A percentile compares a stretch with the other conserved stretches of the same genome.
Evolutionary conservation across 1,140 invertebrate genomes (phyloP).

Genomic region (Trichogramma pretiosum): DNA sequence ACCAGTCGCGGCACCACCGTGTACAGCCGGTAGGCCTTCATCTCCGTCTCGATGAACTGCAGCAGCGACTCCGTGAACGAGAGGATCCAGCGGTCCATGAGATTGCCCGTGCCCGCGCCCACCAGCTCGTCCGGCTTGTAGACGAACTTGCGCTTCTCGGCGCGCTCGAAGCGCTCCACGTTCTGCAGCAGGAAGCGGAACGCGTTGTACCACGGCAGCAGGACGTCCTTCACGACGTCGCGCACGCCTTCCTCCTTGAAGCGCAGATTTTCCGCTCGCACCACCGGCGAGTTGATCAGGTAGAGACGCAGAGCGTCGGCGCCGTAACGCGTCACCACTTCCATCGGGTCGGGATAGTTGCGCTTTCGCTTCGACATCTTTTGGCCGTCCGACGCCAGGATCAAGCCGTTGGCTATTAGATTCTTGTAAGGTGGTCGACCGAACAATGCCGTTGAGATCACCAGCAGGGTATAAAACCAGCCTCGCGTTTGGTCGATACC

Average conservation of each 20-base stretch:
- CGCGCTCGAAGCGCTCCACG: conserved; percentile 69
- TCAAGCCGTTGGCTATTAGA: conserved; percentile 89
- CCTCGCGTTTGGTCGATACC: conserved; percentile 98
- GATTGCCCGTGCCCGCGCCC: conserved; percentile 53
- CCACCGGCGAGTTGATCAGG: conserved; percentile 96
- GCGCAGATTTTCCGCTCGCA: conserved; percentile 88
- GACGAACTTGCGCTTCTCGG: conserved; percentile 54
- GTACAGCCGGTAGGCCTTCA: conserved; percentile 89
- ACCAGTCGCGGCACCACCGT: conserved; percentile 89
- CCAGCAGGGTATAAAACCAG: conserved; percentile 97
- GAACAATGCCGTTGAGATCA: conserved; percentile 93
- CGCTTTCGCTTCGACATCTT: conserved; percentile 99
- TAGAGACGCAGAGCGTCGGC: conserved; percentile 95
- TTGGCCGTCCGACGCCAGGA: conserved; percentile 91
- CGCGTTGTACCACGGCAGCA: conserved; percentile 98
- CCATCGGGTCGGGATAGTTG: conserved; percentile 95
- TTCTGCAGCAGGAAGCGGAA: conserved; percentile 94
- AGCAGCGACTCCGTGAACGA: conserved; percentile 92
- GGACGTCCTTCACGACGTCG: conserved; percentile 95
- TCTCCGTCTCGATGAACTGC: conserved; percentile 82
- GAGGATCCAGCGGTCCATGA: conserved; percentile 97
- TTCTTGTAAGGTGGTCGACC: conserved; percentile 97
- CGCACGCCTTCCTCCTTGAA: conserved; percentile 97
- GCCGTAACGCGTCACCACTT: conserved; percentile 87
- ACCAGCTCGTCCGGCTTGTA: conserved; percentile 51